Evolutionary conservation across 2,797 vertebrate genomes (phyloP).

Genomic region (Etheostoma nigrum): DNA sequence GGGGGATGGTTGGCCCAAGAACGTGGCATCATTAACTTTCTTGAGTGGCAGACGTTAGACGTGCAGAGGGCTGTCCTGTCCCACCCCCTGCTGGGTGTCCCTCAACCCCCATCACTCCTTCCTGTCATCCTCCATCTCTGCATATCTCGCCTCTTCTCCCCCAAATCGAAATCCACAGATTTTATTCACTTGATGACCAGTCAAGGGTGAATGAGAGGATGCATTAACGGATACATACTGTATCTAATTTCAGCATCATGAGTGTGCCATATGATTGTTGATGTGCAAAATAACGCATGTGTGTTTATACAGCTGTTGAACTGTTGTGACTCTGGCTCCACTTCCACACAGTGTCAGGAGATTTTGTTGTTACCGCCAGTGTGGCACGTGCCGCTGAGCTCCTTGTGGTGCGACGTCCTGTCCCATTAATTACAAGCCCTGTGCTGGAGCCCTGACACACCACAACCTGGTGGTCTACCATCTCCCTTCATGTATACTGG

Average conservation of each 20-base stretch:
- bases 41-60: conserved; percentile 88
- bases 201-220: conserved; percentile 62
- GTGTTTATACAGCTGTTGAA: conserved; percentile 1
- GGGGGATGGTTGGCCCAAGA: conserved; percentile 81
- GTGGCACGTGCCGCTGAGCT: conserved; percentile 69
- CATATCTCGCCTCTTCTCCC: conserved; percentile 10
- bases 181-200: conserved; percentile 68
- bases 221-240: conserved; percentile 18
- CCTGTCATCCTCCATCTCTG: conserved; percentile 66
- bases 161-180: conserved; percentile 58
- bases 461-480: conserved; percentile 76
- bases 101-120: conserved; percentile 78
- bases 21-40: conserved; percentile 84
- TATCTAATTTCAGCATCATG: conserved; percentile 21
- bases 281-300: not conserved
- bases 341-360: conserved; percentile 32
- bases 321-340: conserved; percentile 2
- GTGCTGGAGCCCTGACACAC: conserved; percentile 74
- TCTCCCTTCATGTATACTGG: conserved; percentile 50
- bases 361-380: conserved; percentile 62
- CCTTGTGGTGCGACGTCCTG: conserved; percentile 65
- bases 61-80: conserved; percentile 83
- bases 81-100: conserved; percentile 82
- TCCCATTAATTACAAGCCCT: conserved; percentile 81
- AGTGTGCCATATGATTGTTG: conserved; percentile 23